Conservation (phyloP, 2,113 vertebrate genomes). For the Microcebus murinus region DNA sequence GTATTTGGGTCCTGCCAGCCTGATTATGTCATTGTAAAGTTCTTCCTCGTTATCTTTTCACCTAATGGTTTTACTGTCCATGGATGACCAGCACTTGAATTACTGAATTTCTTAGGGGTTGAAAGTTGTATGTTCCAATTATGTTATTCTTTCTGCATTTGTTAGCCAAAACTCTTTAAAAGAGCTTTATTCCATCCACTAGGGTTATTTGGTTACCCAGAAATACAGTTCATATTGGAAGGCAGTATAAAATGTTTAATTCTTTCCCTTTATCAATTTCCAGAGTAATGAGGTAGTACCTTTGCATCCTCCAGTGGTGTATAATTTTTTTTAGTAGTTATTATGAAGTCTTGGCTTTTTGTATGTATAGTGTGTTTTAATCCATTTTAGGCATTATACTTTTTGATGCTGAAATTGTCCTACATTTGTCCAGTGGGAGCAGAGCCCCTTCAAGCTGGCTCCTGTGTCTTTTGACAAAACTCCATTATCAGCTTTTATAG, state of each 20-base stretch:
- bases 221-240: slow-evolving; percentile 55
- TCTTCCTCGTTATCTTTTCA: slow-evolving; percentile 7
- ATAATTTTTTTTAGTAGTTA: slow-evolving; percentile 32
- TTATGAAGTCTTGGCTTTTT: slow-evolving; percentile 49
- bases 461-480: slow-evolving; percentile 32
- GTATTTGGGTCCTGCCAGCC: not conserved
- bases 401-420: slow-evolving; percentile 50
- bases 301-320: slow-evolving; percentile 27
- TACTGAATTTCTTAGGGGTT: slow-evolving; percentile 29
- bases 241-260: slow-evolving; percentile 50
- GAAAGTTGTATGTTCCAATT: slow-evolving; percentile 47
- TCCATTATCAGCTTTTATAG: slow-evolving; percentile 46
- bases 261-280: slow-evolving; percentile 55
- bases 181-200: slow-evolving; percentile 20
- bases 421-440: slow-evolving; percentile 17
- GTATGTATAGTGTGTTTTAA: slow-evolving; percentile 46
- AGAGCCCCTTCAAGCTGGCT: not conserved
- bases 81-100: slow-evolving; percentile 2
- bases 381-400: slow-evolving; percentile 17
- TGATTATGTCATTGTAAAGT: slow-evolving; percentile 32
- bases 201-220: slow-evolving; percentile 38
- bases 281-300: slow-evolving; percentile 42
- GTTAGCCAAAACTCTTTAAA: slow-evolving; percentile 49
- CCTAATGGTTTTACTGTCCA: slow-evolving; percentile 21
- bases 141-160: slow-evolving; percentile 46